Conservation (phyloP, 2,113 vertebrate species). For the Gasterosteus nipponicus region DNA sequence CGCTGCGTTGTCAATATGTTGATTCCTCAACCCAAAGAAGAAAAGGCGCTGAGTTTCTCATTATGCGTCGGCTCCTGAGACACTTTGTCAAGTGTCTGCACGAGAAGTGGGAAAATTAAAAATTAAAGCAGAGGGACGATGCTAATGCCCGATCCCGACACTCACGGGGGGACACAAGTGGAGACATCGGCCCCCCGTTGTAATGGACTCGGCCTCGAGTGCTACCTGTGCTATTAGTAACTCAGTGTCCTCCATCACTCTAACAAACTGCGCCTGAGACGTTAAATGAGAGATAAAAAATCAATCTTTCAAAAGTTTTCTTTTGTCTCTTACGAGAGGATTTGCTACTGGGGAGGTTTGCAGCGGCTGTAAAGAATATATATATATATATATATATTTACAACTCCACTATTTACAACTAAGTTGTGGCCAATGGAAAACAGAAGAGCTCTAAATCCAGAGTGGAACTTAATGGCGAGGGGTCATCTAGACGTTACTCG, state of each 20-base stretch:
- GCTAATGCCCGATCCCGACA: conserved; percentile 29
- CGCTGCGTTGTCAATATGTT: conserved; percentile 7
- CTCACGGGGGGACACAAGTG: conserved; percentile 34
- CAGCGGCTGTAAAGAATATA: too few relatives aligned
- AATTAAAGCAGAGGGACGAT: conserved; percentile 30
- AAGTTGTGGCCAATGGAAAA: too few relatives aligned
- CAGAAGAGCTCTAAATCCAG: too few relatives aligned
- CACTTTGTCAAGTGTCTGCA: conserved; percentile 40
- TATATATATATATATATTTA: too few relatives aligned
- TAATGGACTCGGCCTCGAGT: conserved; percentile 64
- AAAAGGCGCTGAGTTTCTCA: not conserved
- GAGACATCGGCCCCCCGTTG: conserved; percentile 33
- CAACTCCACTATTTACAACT: too few relatives aligned
- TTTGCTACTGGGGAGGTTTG: too few relatives aligned
- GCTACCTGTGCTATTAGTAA: conserved; percentile 49
- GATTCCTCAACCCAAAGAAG: conserved; percentile 6
- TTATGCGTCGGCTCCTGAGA: conserved; percentile 21
- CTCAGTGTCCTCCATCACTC: conserved; percentile 45
- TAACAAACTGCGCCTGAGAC: conserved; percentile 56
- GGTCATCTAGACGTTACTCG: too few relatives aligned
- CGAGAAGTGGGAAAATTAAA: conserved; percentile 30
- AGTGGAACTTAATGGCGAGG: too few relatives aligned
- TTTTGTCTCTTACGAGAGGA: too few relatives aligned
- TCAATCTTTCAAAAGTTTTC: conserved; percentile 52
- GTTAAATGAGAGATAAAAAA: conserved; percentile 47